These are phyloP conservation scores for Salvelinus sp. DNA, from an alignment of 2,113 vertebrate genomes.

Conservation along the genomic window DNA sequence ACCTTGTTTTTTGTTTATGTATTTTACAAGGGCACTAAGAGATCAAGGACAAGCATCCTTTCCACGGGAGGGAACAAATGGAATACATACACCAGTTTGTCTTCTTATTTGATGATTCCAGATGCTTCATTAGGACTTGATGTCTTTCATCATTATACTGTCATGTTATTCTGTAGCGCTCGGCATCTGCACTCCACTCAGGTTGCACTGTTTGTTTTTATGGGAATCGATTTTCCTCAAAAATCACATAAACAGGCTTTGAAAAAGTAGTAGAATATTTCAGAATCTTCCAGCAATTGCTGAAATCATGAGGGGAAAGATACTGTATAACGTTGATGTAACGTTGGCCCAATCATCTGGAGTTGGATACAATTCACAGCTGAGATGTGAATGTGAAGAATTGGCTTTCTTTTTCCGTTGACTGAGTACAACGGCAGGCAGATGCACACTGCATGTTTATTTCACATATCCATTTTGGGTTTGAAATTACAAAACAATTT, in stretches of 20 bases:
- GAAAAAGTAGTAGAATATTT: conserved; percentile 2
- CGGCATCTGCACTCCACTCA: no score
- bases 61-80: conserved; percentile 40
- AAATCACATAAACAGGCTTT: conserved; percentile 59
- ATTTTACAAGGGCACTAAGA: conserved; percentile 30
- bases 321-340: neutral
- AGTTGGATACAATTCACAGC: conserved; percentile 27
- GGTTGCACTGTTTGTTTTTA: no score
- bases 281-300: conserved; percentile 8
- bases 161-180: no score
- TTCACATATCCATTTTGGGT: conserved; percentile 26
- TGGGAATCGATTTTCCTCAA: conserved; percentile 25
- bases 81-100: conserved; percentile 28
- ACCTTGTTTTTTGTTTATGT: neutral
- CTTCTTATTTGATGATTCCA: no score
- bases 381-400: conserved; percentile 13
- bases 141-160: no score
- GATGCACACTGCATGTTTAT: conserved; percentile 14
- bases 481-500: neutral
- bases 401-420: conserved; percentile 49
- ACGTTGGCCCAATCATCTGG: conserved; percentile 17
- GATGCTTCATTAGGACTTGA: no score
- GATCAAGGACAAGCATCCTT: conserved; percentile 53
- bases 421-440: conserved; percentile 1
- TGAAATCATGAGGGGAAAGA: conserved; percentile 46